Conservation (phyloP, 2,888 invertebrate genomes). For the Adineta ricciae region DNA sequence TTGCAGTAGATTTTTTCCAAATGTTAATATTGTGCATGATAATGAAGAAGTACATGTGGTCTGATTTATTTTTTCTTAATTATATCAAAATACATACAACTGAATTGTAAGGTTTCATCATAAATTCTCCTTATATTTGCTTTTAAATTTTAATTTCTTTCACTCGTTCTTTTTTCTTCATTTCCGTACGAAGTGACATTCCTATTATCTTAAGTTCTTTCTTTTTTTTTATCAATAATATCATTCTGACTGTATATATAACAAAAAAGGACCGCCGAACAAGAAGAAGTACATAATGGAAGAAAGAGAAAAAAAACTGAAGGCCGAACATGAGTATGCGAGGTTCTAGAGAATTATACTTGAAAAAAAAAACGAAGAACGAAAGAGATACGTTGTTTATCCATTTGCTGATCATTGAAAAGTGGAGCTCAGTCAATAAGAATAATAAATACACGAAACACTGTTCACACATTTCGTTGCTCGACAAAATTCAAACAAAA, state of each 20-base stretch:
- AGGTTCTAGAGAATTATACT: not conserved
- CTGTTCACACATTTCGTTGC: conserved; percentile 13
- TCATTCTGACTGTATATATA: conserved; percentile 9
- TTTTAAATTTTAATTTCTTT: no score
- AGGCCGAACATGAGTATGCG: conserved; percentile 1
- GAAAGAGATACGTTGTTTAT: not conserved
- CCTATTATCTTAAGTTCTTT: not conserved
- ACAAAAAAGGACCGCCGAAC: not conserved
- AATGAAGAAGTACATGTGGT: no score
- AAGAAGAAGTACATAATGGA: not conserved
- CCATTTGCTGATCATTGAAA: not conserved
- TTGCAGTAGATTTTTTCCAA: no score
- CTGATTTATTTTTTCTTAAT: no score
- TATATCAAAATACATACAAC: no score
- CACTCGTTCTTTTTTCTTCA: no score
- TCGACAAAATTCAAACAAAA: not conserved
- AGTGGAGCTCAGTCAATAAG: not conserved
- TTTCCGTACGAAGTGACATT: no score
- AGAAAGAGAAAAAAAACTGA: not conserved
- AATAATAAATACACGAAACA: conserved; percentile 5
- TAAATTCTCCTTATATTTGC: no score
- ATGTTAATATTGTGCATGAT: no score
- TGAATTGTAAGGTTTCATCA: no score
- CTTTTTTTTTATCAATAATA: not conserved
- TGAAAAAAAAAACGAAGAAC: not conserved